Base-by-base conservation (phyloP, 1,140 invertebrate genomes). In the Pseudobourletiella spinata region DNA sequence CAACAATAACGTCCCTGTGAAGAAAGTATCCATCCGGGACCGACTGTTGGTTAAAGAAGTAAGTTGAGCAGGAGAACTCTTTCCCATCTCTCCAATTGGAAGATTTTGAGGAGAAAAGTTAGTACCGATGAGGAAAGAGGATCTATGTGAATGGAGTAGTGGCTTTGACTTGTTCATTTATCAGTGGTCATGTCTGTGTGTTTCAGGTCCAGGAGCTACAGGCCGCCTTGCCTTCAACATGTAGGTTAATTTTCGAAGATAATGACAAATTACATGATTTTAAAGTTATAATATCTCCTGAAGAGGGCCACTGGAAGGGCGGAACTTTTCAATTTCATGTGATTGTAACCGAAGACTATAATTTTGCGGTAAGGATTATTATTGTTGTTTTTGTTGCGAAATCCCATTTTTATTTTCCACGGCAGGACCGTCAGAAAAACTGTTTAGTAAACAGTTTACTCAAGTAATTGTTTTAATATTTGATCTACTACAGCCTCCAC, bases 281-380 rank as follows among this genome's bases (percentile, higher is more conserved):
- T 75, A 79, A 77, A 24, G 75, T 96, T 30, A 81, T 79, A 29
- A 86, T 97, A 24, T 76, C 78, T 22, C 94, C 94, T 18, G 87
- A 91, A 70, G 90, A 94, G 78, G 91, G 92, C 2, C 89, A 85
- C 73, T 97, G 92, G 90, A 76, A 79, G 68, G 86, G 86, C 54
- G 93, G 94, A 46, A 81, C 79, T 65, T 97, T 95, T 78, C 80
- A 81, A 71, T 97, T 97, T 76, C 81, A 83, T 73, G 82, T 97
- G 68, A 79, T 82, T 73, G 87, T 95, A 52, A 87, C 90, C 6
- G 90, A 94, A 74, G 93, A 96, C 58, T 97, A 97, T 80, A 97
- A 97, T 77, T 93, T 95, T 84, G 84, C 86, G 73, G 90, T 93
- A 83, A 76, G 81, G n/a, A 20, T 54, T 25, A 39, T n/a, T 39